Base-by-base conservation (phyloP, 2,113 vertebrate species). In the Zonotrichia leucophrys region DNA sequence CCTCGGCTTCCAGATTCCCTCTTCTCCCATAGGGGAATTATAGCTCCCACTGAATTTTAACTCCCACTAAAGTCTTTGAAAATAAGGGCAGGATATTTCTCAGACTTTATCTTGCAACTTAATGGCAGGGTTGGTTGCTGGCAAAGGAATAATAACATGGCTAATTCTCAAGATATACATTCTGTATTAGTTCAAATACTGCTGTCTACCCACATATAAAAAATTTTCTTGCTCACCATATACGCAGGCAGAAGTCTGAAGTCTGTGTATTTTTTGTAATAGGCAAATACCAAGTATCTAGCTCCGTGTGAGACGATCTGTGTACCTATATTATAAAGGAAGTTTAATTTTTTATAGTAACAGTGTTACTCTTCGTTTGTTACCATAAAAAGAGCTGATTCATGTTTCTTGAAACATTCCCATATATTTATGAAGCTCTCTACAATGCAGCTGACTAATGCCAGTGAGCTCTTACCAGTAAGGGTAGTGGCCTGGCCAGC, bases 31-130 rank as follows among this genome's bases (percentile, higher is more conserved):
- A n/a, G 49, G 78, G n/a, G 62, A 73, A 58, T 62, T 85, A 35
- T 31, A 94, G 46, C 59, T 64, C 63, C 59, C 46, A 64, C 21
- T 58, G 66, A 85, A 88, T 95, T 92, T 85, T 90, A 88, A 79
- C 53, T 95, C 42, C 31, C 46, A 66, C 33, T 37, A 24, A 88
- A 69, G 12, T 73, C 37, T 73, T 74, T 80, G 49, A 86, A 79
- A 93, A 93, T 31, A 76, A 91, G 53, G 24, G 11, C 42, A 87
- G 28, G 47, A 59, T 87, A 64, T 47, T 21, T 84, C 89, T 75
- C 60, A 92, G 46, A 82, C 91, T 91, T 81, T 83, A 77, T n/a
- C 30, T 92, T 74, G 44, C 41, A 85, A 73, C 55, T 73, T 73
- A 83, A 58, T 66, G 28, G 39, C 31, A 75, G 6, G 10, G 15